Evolutionary conservation across 2,113 vertebrate species (phyloP).

Genomic region (Chamaetylas fuelleborni): DNA sequence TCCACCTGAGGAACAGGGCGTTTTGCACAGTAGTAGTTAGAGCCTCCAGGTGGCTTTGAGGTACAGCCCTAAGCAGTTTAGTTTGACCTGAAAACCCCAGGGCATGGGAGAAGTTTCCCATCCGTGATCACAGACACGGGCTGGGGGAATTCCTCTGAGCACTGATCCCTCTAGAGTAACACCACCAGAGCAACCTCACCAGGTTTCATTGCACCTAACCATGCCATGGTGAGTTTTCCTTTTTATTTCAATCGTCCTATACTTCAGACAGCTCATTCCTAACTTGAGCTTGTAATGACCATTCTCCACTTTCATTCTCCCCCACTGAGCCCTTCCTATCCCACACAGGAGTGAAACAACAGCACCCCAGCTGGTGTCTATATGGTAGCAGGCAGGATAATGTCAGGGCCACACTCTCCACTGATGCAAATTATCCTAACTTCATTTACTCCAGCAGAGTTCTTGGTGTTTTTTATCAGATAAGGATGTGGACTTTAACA

Average conservation of each 20-base stretch:
- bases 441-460: conserved; percentile 34
- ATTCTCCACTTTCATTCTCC: neutral
- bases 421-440: conserved; percentile 8
- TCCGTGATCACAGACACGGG: neutral
- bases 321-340: neutral
- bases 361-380: conserved; percentile 6
- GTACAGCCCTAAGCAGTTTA: neutral
- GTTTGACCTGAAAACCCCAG: neutral
- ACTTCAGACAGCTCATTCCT: neutral
- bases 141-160: neutral
- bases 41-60: neutral
- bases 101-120: conserved; percentile 21
- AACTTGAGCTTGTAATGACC: neutral
- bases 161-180: neutral
- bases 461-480: conserved; percentile 48
- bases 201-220: neutral
- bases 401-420: conserved; percentile 1
- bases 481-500: conserved; percentile 34
- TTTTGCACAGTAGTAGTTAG: neutral
- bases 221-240: neutral
- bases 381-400: neutral
- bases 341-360: neutral
- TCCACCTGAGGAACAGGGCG: conserved; percentile 37
- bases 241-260: neutral
- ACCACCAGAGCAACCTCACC: neutral